Evolutionary conservation across 92 coral and sea anemone species (phyloP), one percentile per base, ranked within the genome.

Genomic region (Diadumene lineata): DNA sequence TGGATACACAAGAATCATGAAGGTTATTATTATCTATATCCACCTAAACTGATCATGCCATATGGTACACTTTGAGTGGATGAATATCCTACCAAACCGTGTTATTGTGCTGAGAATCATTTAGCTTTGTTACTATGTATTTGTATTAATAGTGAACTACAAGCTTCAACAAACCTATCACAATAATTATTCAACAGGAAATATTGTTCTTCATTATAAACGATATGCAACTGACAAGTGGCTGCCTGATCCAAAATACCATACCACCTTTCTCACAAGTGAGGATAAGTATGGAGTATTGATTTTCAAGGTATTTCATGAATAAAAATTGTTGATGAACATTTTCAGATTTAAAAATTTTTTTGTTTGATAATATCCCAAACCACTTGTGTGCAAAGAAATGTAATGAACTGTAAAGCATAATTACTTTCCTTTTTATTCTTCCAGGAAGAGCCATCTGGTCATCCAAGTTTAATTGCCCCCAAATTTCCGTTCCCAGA

Each of bases 1-100:
- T 71, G 76, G 76, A 2, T 71, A 23, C 76, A 71, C 62, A 71
- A 71, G 38, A 71, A 29, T 27, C 17, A 0, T 24, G 76, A 71
- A 51, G 76, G 76, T 53, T n/a, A n/a, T n/a, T n/a, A n/a, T n/a
- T n/a, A n/a, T n/a, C n/a, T n/a, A n/a, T n/a, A n/a, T n/a, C n/a
- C n/a, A n/a, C n/a, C n/a, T n/a, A n/a, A n/a, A n/a, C n/a, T n/a
- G n/a, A n/a, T n/a, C n/a, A n/a, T n/a, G n/a, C n/a, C n/a, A n/a
- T n/a, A n/a, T n/a, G n/a, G n/a, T n/a, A n/a, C n/a, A n/a, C n/a
- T n/a, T n/a, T n/a, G n/a, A n/a, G n/a, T n/a, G n/a, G n/a, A n/a
- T n/a, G n/a, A n/a, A n/a, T n/a, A n/a, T n/a, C n/a, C n/a, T n/a
- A n/a, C n/a, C n/a, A n/a, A n/a, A n/a, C n/a, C n/a, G n/a, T n/a